These are phyloP conservation scores for Cottoperca gobio DNA, from an alignment of 2,797 vertebrate genomes.

Conservation along the genomic window DNA sequence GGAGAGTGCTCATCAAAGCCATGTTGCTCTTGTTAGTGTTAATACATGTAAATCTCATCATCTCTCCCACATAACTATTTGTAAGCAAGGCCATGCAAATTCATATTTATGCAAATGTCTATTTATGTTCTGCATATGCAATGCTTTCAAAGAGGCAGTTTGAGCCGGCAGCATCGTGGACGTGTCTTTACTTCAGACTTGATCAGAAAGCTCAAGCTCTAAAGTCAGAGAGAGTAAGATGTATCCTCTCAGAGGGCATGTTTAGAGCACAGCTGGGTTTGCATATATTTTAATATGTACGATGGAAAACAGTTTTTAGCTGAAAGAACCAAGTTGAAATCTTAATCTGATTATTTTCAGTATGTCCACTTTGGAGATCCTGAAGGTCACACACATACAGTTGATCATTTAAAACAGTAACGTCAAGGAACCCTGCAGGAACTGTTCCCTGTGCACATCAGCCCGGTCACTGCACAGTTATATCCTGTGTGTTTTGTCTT, in stretches of 20 bases:
- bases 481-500: too few species aligned
- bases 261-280: slow-evolving; percentile 11
- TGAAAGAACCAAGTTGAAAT: neutral
- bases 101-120: slow-evolving; percentile 12
- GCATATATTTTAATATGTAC: neutral
- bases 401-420: neutral
- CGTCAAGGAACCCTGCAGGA: accelerated
- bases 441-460: neutral
- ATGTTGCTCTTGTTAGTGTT: slow-evolving; percentile 4
- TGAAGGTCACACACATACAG: neutral
- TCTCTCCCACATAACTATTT: slow-evolving; percentile 30
- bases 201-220: slow-evolving; percentile 17
- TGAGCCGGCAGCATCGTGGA: neutral
- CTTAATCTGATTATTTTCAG: neutral
- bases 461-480: too few species aligned
- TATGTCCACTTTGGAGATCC: neutral
- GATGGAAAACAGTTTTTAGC: neutral
- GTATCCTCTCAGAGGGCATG: neutral
- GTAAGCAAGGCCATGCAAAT: slow-evolving; percentile 14
- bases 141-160: neutral
- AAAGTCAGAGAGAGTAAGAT: too few species aligned
- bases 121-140: neutral
- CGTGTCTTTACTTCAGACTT: too few species aligned
- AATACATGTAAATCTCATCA: slow-evolving; percentile 31
- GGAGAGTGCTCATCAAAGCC: slow-evolving; percentile 12